phyloP scores from a whole-genome alignment of 2,888 invertebrate genomes.

The Gibbula magus region DNA sequence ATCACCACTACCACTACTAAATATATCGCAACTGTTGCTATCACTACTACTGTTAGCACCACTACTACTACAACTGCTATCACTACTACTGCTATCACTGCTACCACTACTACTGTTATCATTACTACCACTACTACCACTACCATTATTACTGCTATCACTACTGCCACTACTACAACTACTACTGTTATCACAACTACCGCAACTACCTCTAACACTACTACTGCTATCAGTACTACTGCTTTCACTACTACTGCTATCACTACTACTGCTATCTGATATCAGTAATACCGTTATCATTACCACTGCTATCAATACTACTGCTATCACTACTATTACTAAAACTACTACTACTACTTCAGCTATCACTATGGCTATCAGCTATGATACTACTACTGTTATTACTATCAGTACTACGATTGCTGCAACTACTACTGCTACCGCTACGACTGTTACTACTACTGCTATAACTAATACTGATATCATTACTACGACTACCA shows the following conservation, averaged over 20 bases:
- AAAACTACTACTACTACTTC: too few relatives aligned
- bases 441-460: neutral
- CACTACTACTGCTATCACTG: neutral
- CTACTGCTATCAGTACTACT: neutral
- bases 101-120: neutral
- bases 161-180: constrained; percentile 11
- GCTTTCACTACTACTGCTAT: neutral
- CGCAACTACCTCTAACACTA: neutral
- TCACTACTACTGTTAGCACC: neutral
- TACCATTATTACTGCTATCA: neutral
- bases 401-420: neutral
- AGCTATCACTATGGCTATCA: too few relatives aligned
- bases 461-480: neutral
- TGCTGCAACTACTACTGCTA: neutral
- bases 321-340: neutral
- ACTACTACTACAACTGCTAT: constrained; percentile 13
- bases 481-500: constrained; percentile 12
- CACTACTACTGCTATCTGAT: neutral
- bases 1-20: constrained; percentile 22
- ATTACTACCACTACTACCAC: neutral
- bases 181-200: neutral
- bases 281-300: neutral
- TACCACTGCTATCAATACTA: neutral
- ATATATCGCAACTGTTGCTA: constrained; percentile 9
- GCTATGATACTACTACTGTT: neutral